Evolutionary conservation across 2,888 invertebrate genomes (phyloP).

Genomic region (Parelbella ahira): DNA sequence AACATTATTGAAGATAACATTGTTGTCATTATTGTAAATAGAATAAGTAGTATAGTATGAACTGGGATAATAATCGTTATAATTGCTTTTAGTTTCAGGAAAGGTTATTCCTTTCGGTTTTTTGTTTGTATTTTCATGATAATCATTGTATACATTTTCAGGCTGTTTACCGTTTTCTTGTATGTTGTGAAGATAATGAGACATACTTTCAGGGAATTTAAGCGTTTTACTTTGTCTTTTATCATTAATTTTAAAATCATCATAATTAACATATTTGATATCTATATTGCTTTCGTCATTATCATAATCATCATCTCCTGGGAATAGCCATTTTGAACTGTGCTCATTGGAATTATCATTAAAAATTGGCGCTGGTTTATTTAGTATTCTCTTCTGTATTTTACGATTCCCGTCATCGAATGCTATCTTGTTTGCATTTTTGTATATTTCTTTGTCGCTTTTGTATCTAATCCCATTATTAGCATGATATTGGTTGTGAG

Average conservation of each 20-base stretch:
- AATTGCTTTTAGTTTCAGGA: constrained; percentile 16
- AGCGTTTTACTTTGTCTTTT: constrained; percentile 33
- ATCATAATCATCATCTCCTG: constrained; percentile 33
- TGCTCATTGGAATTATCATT: constrained; percentile 32
- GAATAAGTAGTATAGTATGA: constrained; percentile 5
- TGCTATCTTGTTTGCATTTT: constrained; percentile 20
- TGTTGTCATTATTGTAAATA: constrained; percentile 9
- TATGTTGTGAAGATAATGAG: constrained; percentile 15
- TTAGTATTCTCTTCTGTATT: constrained; percentile 60
- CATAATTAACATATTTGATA: constrained; percentile 16
- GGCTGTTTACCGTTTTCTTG: constrained; percentile 22
- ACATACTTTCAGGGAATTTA: constrained; percentile 36
- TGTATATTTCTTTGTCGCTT: constrained; percentile 24
- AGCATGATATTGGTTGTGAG: constrained; percentile 38
- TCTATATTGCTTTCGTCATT: constrained; percentile 23
- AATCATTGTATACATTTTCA: constrained; percentile 20
- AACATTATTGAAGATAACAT: constrained; percentile 29
- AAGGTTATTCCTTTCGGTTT: constrained; percentile 25
- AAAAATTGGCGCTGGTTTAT: constrained; percentile 38
- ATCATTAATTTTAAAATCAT: constrained; percentile 24
- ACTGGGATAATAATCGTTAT: constrained; percentile 1
- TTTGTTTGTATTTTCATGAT: constrained; percentile 11
- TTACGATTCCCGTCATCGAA: constrained; percentile 21
- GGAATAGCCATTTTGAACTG: constrained; percentile 51
- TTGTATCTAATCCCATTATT: constrained; percentile 36